Evolutionary conservation across 1,140 invertebrate genomes (phyloP), one percentile per base, ranked within the genome.

Genomic region (Macrosteles quadrilineatus): DNA sequence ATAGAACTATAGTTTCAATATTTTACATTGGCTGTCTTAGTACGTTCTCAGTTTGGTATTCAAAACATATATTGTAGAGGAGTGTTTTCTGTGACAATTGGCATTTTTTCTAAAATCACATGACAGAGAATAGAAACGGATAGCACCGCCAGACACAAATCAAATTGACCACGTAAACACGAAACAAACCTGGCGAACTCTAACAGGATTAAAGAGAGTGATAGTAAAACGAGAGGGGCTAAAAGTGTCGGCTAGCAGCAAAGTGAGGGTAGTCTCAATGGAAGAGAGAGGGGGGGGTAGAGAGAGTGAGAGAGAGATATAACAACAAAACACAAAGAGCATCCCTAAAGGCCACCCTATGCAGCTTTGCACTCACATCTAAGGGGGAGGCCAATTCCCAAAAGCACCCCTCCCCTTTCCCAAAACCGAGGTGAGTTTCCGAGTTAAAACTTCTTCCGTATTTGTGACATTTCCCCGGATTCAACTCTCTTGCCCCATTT

Each of bases 201-300:
- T 32, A 32, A 62, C 21, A 31, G 32, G 32, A 36, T 36, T 36
- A 74, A 73, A 73, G 71, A 72, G 75, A 62, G 27, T 21, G 43
- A 53, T 27, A 50, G 30, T 36, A 62, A 27, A 65, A 40, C 6
- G 3, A 19, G 11, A 0, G 32, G 57, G 29, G 68, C 68, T 27
- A 36, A 62, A 69, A 57, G 45, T 45, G 36, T 55, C 65, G 64
- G 64, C 25, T 23, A 45, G 31, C 27, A 71, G 21, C 30, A 67
- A 45, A 47, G 36, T 23, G 53, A 67, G 74, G 71, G 32, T 71
- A 32, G 73, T 73, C 43, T 67, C 50, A 71, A 67, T 47, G 67
- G 50, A 45, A 31, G 71, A 66, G n/a, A 65, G 55, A 47, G n/a
- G 69, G 55, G 45, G 32, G 40, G 23, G 4, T 29, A 53, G 43